Base-by-base conservation (phyloP, 2,797 vertebrate genomes). In the Smutsia temminckii region DNA sequence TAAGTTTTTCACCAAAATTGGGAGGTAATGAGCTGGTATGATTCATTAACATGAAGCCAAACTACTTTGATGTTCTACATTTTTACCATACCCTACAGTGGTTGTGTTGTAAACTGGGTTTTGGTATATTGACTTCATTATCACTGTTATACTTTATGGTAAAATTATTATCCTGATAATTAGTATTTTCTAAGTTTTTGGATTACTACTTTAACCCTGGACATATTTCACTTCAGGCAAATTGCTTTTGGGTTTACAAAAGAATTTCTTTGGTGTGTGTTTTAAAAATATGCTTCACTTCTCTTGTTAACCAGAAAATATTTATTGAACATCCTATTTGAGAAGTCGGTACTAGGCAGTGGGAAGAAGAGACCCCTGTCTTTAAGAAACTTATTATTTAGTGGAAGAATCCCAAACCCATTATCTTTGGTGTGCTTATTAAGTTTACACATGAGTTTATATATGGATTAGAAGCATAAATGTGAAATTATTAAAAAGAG, bases 291-390 rank as follows among this genome's bases (percentile, higher is more conserved):
- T 66, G 29, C 46, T 69, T 90, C 55, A 29, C 3, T 72, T 93
- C 91, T 71, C 71, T 77, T 84, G 78, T 89, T 59, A 89, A 79
- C 20, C 13, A 85, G 29, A 29, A 94, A 57, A 71, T 94, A 55
- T 42, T 78, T 91, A 42, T 32, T 77, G 63, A 71, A 68, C 27
- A 71, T n/a, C 13, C n/a, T 87, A n/a, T 71, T 57, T 91, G 49
- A 66, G 32, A 71, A 63, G 77, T 46, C n/a, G 80, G 1, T 71
- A 40, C 0, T 7, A 72, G 25, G 14, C 42, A 79, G 27, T 40
- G 27, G 14, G n/a, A 74, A 23, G n/a, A 42, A 2, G 23, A 37
- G 29, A 85, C 55, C 6, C 37, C 27, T 34, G 13, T 66, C 49
- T 85, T 93, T 21, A 85, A 80, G 66, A 57, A 74, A 68, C 9